Base-by-base conservation (phyloP, 2,888 invertebrate species). In the Scaptodrosophila latifasciaeformis region DNA sequence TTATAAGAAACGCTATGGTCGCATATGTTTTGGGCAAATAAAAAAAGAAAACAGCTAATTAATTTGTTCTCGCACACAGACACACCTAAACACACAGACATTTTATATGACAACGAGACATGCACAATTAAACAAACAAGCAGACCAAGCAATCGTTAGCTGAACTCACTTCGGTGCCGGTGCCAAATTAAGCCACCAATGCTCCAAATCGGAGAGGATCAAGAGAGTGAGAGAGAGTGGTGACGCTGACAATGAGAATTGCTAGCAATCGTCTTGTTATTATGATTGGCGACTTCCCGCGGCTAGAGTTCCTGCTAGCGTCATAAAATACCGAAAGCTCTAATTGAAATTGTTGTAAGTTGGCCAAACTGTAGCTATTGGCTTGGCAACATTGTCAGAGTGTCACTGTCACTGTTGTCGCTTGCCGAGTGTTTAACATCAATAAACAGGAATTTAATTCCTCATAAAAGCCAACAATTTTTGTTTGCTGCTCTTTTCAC, bases 101-200 rank as follows among this genome's bases (percentile, higher is more conserved):
- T 9, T 6, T 27, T n/a, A 62, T 76, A 71, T 59, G 72, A 53
- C 76, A 62, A 34, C 59, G 58, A 62, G 70, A 76, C 72, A 76
- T 76, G 76, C 70, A 76, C 76, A 72, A 72, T 76, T 72, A 76
- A 76, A 65, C 62, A 64, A 55, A 24, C 24, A 24, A 24, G 24
- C 24, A 7, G 24, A 3, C 3, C 24, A n/a, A n/a, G n/a, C n/a
- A n/a, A n/a, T n/a, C n/a, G 63, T 50, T 55, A 54, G 57, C 56
- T 59, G 60, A 59, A 50, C 59, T 13, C 6, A 35, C 17, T 48
- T 18, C 29, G 48, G 31, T 43, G 49, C 45, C 57, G 49, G 45
- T 49, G 55, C 35, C 46, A 59, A 69, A 61, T 76, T 72, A 65
- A 59, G 62, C 58, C 53, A 51, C 51, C 67, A 71, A 71, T 61